Evolutionary conservation across 2,888 invertebrate genomes (phyloP), one percentile per base, ranked within the genome.

Genomic region (Conus canariensis): DNA sequence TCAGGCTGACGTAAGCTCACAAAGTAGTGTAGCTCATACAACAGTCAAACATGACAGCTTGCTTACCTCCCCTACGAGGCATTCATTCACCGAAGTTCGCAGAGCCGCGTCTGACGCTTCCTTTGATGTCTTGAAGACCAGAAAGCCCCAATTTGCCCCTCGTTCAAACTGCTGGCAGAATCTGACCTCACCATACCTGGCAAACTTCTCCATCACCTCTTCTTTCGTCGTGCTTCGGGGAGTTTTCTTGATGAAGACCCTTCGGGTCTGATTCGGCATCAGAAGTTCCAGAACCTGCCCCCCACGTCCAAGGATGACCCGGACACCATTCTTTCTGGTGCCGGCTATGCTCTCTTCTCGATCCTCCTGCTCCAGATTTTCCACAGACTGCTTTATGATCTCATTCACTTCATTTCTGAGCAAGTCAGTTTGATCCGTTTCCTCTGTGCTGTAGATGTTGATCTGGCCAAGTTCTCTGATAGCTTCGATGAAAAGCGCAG

Each of bases 401-500:
- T 12, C 22, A 12, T 91, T 89, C 83, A 93, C 93, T 59, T 87
- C 87, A 9, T 88, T 87, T 30, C 92, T 90, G n/a, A 77, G 70
- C 60, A 58, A 30, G 30, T 92, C 88, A 0, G 90, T 25, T 12
- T 91, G 60, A n/a, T 89, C 89, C 9, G 90, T n/a, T 56, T 12
- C 86, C 85, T 60, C 87, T 19, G 19, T 45, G 60, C 14, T 10
- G 83, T 89, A 94, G 5, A 95, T 77, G n/a, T 90, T 91, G 25
- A 95, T 77, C 67, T 92, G 92, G 12, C 94, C 94, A n/a, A 89
- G 88, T 9, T 93, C 91, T 87, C 92, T 91, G 85, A 92, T 92
- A 12, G 93, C 94, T 59, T 94, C 94, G 60, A 95, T 89, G n/a
- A 94, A 91, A n/a, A 93, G 90, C 6, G 90, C 87, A 83, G 91